Evolutionary conservation across 1,140 invertebrate genomes (phyloP).

Genomic region (Coenobita brevimanus): DNA sequence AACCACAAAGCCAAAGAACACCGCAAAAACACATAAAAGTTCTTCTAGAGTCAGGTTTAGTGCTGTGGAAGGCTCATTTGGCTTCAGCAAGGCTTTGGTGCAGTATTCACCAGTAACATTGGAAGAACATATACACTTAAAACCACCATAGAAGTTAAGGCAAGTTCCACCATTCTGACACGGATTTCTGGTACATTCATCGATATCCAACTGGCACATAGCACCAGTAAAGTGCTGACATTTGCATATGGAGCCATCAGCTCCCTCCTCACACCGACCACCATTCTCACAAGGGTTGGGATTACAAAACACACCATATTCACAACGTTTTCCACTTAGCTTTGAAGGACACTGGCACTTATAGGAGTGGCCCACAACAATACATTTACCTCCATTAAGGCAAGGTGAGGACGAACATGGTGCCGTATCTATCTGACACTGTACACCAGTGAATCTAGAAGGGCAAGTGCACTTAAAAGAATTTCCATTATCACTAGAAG

Average conservation of each 20-base stretch:
- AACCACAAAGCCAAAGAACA: conserved; percentile 61
- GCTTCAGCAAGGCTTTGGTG: conserved; percentile 48
- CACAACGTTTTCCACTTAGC: conserved; percentile 74
- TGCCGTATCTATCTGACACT: conserved; percentile 91
- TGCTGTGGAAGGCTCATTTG: neutral
- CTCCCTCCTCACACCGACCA: conserved; percentile 75
- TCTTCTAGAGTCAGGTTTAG: conserved; percentile 62
- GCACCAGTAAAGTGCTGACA: conserved; percentile 73
- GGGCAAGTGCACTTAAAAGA: conserved; percentile 84
- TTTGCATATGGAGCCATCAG: conserved; percentile 72
- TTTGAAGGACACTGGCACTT: conserved; percentile 74
- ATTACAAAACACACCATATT: conserved; percentile 75
- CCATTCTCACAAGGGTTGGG: conserved; percentile 76
- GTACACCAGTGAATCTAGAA: conserved; percentile 83
- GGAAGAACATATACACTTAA: conserved; percentile 82
- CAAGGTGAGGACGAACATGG: conserved; percentile 93
- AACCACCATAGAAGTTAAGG: conserved; percentile 87
- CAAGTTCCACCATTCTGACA: conserved; percentile 82
- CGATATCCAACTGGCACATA: conserved; percentile 72
- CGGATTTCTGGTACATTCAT: conserved; percentile 71
- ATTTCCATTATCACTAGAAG: conserved; percentile 76
- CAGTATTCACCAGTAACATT: conserved; percentile 87
- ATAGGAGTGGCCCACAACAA: conserved; percentile 71
- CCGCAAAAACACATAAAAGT: conserved; percentile 60
- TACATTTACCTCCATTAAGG: conserved; percentile 80